Conservation (phyloP, 2,888 invertebrate species). For the Gari tellinella region DNA sequence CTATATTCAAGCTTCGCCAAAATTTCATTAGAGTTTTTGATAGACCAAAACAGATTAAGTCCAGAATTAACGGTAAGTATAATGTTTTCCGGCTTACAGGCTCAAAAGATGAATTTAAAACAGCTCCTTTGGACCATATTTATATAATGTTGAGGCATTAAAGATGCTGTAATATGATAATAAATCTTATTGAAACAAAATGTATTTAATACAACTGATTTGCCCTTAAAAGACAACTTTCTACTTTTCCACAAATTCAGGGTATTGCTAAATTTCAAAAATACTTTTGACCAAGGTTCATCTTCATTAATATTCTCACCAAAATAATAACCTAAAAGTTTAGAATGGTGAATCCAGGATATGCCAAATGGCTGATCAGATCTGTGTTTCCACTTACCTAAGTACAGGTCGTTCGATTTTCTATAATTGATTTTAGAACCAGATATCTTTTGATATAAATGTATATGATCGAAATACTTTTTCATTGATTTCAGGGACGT, state of each 20-base stretch:
- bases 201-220: slow-evolving; percentile 28
- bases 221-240: slow-evolving; percentile 30
- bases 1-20: no score
- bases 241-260: slow-evolving; percentile 28
- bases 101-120: slow-evolving; percentile 7
- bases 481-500: no score
- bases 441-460: slow-evolving; percentile 25
- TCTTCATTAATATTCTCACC: slow-evolving; percentile 37
- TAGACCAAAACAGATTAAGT: no score
- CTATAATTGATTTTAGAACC: slow-evolving; percentile 50
- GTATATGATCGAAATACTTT: slow-evolving; percentile 9
- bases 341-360: slow-evolving; percentile 50
- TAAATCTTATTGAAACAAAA: background rate
- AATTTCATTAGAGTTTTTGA: no score
- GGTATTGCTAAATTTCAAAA: slow-evolving; percentile 31
- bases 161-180: no score
- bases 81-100: background rate
- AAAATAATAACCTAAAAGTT: slow-evolving; percentile 50
- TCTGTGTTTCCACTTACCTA: slow-evolving; percentile 57
- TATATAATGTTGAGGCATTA: no score
- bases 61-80: slow-evolving; percentile 3
- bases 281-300: slow-evolving; percentile 39
- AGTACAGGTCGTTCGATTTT: slow-evolving; percentile 53
- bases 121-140: background rate
- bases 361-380: slow-evolving; percentile 60